Evolutionary conservation across 2,113 vertebrate genomes (phyloP), one percentile per base, ranked within the genome.

Genomic region (Pipra filicauda): DNA sequence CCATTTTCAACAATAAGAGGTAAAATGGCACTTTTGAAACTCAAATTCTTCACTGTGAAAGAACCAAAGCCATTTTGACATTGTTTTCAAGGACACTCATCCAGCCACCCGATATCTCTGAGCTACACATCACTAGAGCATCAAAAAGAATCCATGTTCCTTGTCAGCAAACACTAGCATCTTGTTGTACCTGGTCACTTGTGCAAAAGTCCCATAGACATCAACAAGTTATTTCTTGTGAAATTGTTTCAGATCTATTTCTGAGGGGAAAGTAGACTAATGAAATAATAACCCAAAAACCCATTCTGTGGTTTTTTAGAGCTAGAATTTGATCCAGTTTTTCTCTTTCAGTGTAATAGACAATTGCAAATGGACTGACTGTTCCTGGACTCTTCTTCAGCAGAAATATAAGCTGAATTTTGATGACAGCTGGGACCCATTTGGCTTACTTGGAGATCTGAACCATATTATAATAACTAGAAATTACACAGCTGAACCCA

Each of bases 321-420:
- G 44, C 35, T 51, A 89, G 48, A 49, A 81, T 71, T 79, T 66
- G n/a, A 89, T 88, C 16, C 39, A 61, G 12, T 35, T 88, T 89
- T 79, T 44, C 39, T 54, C 31, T 76, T 37, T 67, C 1, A 0
- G 49, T 66, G 16, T 54, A 94, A 72, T 0, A 85, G 74, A 77
- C 59, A 33, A 69, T 79, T 79, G 41, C 33, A 89, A 93, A 83
- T 26, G 21, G 15, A 91, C 31, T 62, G 39, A 73, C 49, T 76
- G 6, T 91, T 64, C 44, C 26, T 43, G 39, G 19, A 72, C 62
- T 89, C 61, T 59, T 66, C 80, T 57, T 85, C 79, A 89, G 39
- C 64, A 94, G 69, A 91, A 92, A 93, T 31, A 58, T 11, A 93
- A 93, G 35, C 30, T 67, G 59, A 62, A 59, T 90, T 85, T 93